These are phyloP conservation scores for Nomada ruficornis DNA, from an alignment of 2,888 invertebrate genomes.

Conservation along the genomic window DNA sequence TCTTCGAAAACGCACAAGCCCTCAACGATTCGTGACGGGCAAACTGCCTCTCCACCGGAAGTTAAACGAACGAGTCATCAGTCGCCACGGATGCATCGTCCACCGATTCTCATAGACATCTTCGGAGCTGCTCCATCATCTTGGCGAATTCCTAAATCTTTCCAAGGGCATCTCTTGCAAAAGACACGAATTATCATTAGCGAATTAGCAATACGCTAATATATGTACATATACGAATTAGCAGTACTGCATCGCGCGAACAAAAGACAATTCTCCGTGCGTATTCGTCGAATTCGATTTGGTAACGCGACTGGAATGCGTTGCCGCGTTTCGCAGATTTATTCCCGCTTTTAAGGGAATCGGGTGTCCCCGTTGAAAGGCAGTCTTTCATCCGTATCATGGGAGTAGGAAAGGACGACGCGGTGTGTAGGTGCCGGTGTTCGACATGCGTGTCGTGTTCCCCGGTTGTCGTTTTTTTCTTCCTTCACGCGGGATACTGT, in stretches of 20 bases:
- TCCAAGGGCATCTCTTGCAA: background rate
- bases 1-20: constrained; percentile 46
- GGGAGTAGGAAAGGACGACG: constrained; percentile 30
- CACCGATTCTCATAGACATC: constrained; percentile 52
- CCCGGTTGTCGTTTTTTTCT: constrained; percentile 23
- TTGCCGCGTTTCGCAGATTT: constrained; percentile 25
- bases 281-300: constrained; percentile 12
- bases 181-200: background rate
- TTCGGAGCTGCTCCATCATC: background rate
- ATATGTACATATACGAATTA: too few relatives aligned
- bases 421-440: constrained; percentile 55
- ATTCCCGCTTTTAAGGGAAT: constrained; percentile 29
- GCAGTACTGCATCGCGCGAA: background rate
- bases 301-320: constrained; percentile 30
- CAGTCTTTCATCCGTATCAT: constrained; percentile 43
- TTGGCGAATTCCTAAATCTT: background rate
- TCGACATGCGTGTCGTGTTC: constrained; percentile 64
- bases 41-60: constrained; percentile 68
- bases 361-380: constrained; percentile 14
- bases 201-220: too few relatives aligned
- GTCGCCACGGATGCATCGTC: constrained; percentile 66
- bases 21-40: constrained; percentile 64
- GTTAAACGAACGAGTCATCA: constrained; percentile 72
- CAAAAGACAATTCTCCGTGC: background rate
- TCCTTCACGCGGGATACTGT: constrained; percentile 62